Percentiles rank a stretch among this genome's conserved stretches.
These are phyloP conservation scores for Bombyx huttoni DNA, from an alignment of 2,888 invertebrate genomes.

Conservation along the genomic window DNA sequence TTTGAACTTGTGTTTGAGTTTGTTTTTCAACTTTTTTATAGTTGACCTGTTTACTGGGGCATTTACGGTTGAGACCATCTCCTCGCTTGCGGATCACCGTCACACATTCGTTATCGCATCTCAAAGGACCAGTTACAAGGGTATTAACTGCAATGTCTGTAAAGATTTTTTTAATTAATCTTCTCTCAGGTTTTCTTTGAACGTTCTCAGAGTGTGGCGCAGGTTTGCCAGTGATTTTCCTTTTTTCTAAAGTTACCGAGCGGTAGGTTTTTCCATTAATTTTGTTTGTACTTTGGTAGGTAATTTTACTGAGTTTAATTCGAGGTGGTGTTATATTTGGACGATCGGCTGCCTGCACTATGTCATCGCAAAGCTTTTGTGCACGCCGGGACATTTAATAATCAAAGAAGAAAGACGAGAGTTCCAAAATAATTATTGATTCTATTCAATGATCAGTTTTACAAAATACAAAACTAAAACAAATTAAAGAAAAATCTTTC, in stretches of 20 bases:
- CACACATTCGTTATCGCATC: slow-evolving; percentile 30
- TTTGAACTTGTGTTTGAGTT: slow-evolving; percentile 22
- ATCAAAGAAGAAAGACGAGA: slow-evolving; percentile 2
- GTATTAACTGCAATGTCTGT: slow-evolving; percentile 32
- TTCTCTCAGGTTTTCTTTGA: slow-evolving; percentile 12
- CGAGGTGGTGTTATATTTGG: slow-evolving; percentile 7
- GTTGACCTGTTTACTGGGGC: slow-evolving; percentile 10
- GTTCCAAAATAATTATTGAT: neutral
- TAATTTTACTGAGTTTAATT: slow-evolving; percentile 3
- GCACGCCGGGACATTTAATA: slow-evolving; percentile 35
- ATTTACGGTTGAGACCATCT: slow-evolving; percentile 21
- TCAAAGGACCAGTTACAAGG: slow-evolving; percentile 24
- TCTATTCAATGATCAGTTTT: neutral
- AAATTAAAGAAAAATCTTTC: no score
- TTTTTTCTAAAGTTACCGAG: slow-evolving; percentile 25
- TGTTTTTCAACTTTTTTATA: slow-evolving; percentile 18
- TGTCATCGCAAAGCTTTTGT: slow-evolving; percentile 35
- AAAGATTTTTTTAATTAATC: slow-evolving; percentile 18
- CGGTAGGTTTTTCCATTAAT: slow-evolving; percentile 16
- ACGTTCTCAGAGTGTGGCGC: slow-evolving; percentile 12
- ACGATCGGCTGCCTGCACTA: slow-evolving; percentile 28
- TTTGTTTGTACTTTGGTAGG: slow-evolving; percentile 6
- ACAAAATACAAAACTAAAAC: neutral
- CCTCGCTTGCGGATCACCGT: slow-evolving; percentile 32
- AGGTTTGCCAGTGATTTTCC: slow-evolving; percentile 21